A percentile compares a stretch with the other conserved stretches of the same genome.
These are phyloP conservation scores for Sebastes kiyomatsui DNA, from an alignment of 2,797 vertebrate species.

Conservation along the genomic window DNA sequence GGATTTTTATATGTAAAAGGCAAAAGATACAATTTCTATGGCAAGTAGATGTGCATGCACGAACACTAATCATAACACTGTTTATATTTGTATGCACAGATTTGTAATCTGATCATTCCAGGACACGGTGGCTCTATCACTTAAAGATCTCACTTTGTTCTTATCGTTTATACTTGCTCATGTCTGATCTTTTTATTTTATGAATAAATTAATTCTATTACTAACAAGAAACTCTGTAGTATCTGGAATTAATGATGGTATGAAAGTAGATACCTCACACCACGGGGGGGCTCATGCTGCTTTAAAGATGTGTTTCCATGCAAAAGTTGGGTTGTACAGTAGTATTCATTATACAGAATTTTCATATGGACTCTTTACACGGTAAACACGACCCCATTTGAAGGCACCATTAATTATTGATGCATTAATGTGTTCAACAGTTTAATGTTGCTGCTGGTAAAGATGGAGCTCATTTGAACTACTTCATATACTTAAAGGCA, in stretches of 20 bases:
- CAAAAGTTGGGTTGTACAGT: background rate
- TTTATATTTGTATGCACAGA: conserved; percentile 22
- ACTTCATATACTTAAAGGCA: no score
- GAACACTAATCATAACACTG: conserved; percentile 38
- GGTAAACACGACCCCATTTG: no score
- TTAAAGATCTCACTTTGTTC: conserved; percentile 22
- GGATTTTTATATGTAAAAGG: conserved; percentile 12
- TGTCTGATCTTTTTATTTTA: conserved; percentile 35
- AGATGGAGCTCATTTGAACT: no score
- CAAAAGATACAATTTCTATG: background rate
- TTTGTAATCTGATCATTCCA: conserved; percentile 63
- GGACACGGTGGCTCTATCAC: background rate
- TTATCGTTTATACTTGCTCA: conserved; percentile 7
- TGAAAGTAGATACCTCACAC: background rate
- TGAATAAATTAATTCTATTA: conserved; percentile 51
- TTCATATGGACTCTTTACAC: no score
- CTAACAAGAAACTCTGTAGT: background rate
- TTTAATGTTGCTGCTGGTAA: no score
- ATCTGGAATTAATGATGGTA: background rate
- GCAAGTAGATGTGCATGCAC: conserved; percentile 23
- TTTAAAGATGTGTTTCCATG: background rate
- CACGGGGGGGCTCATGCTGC: background rate
- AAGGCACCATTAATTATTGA: no score
- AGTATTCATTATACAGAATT: background rate
- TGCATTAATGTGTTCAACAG: no score